Base-by-base conservation (phyloP, 2,888 invertebrate genomes). In the Mystacides longicornis region DNA sequence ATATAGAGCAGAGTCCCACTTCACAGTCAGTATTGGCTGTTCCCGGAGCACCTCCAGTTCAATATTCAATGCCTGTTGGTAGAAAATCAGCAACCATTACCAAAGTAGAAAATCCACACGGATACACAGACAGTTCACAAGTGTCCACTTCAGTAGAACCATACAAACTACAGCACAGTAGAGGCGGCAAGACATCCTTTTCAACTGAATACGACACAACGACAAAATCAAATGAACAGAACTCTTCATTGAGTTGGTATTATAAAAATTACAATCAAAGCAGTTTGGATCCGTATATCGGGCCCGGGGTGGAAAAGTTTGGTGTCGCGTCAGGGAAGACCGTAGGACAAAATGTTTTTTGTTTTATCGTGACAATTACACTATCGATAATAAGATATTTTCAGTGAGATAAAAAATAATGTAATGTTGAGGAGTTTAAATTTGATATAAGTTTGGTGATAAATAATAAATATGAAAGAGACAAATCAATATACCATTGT, bases 231-330 rank as follows among this genome's bases (percentile, higher is more conserved):
- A 71, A 68, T 63, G 68, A 71, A 62, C 71, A 73, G 14, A 77
- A 78, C 60, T 75, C 71, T 61, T 71, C 80, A 49, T 85, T 85
- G 72, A 85, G 85, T 63, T 93, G 93, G 93, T 93, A 93, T 69
- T 92, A 87, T 68, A 86, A 85, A 62, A 90, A 89, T 69, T 92
- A 92, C 67, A 88, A 89, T 68, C 83, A 82, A 65, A 81, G 75
- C 22, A 71, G 75, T 64, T 64, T 77, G 62, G 70, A 75, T 62
- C 75, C 77, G 1, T 77, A 75, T 63, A 66, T 77, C 57, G 75
- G 72, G 59, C 76, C 77, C 27, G 73, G 70, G 49, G 67, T 76
- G 14, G 57, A 59, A 31, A 55, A 43, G 50, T 55, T 58, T 22
- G 55, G 55, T 16, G 52, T n/a, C 14, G 49, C 50, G 23, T 42